Evolutionary conservation across 2,888 invertebrate species (phyloP), one percentile per base, ranked within the genome.

Genomic region (Eugnorisma glareosa): DNA sequence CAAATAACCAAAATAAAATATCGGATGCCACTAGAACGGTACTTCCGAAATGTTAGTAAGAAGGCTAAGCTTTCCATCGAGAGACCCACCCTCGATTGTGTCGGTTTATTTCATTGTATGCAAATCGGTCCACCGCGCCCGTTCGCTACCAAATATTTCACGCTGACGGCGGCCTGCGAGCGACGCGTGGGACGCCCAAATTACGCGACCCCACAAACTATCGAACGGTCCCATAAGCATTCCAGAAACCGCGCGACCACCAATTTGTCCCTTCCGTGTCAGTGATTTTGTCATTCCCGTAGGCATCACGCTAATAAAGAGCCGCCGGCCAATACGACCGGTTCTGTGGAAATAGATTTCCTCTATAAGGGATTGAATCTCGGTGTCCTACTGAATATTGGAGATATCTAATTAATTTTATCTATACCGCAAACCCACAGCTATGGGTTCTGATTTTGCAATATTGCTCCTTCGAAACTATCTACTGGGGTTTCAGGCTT

Each of bases 201-300:
- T 94, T 94, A 93, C 93, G 90, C 91, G 90, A 91, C 89, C 91
- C 88, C 86, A 89, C 84, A 86, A 89, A 92, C 92, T 91, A 92
- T 92, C 91, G 90, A 91, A 90, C 89, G 89, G 89, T 90, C 91
- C 92, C 90, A 92, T 92, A 92, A 92, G 91, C 93, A 92, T 93
- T 93, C 91, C 92, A 89, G 90, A 89, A 92, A 92, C 91, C 91
- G 81, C 90, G 85, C 90, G 88, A 91, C 93, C 92, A 90, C 93
- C 93, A 94, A 95, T 95, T 95, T 94, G 94, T 94, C 94, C 94
- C 93, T 95, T 95, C 92, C 94, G 92, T 90, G 91, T 92, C 94
- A 92, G 90, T 93, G 93, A 92, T 92, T 94, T 92, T 90, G 93
- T 92, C 92, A 91, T 90, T 91, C 91, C 91, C 91, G 86, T 88